Base-by-base conservation (phyloP, 2,797 vertebrate genomes). In the Enteromius trimaculatus region DNA sequence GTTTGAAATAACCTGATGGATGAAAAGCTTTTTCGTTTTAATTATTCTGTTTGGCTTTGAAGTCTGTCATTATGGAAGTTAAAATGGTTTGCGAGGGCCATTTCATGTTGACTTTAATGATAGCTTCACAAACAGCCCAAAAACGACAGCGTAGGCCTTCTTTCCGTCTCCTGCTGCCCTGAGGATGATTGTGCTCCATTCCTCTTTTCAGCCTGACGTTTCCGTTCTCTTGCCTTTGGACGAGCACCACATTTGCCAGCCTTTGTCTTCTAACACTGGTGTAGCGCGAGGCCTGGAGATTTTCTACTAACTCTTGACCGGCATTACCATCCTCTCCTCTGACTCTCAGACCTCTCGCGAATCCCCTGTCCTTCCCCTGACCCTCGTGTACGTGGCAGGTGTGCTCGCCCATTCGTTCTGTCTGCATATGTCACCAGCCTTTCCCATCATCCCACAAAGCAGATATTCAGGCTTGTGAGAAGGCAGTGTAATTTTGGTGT, bases 261-360 rank as follows among this genome's bases (percentile, higher is more conserved):
- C 95, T 93, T 93, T 95, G 91, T 94, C 95, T 91, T 90, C 95
- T 95, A 95, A 95, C 93, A 95, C 94, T 92, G 95, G 93, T 89
- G 93, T 95, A 92, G 94, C 94, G 90, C 93, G 94, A 86, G 94
- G 95, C 93, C 93, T 95, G 93, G 95, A 96, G 94, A 94, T 95
- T 93, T 95, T 95, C 95, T 95, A 95, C 95, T 96, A 96, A 95
- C 94, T 90, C 87, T 91, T 90, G 90, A 93, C 79, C 86, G 75
- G 68, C 89, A 84, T 87, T 85, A 86, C 75, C 60, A 84, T 85
- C 83, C 88, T 85, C 85, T 82, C 89, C 88, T 93, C 93, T 90
- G 89, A 93, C 89, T 92, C 92, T 90, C 90, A 90, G 62, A 37
- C 82, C 92, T 92, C 91, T 92, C 90, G 84, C 90, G 79, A 87